A percentile compares a stretch with the other conserved stretches of the same genome.
Evolutionary conservation across 2,113 vertebrate species (phyloP).

Genomic region (Zosterops lateralis): DNA sequence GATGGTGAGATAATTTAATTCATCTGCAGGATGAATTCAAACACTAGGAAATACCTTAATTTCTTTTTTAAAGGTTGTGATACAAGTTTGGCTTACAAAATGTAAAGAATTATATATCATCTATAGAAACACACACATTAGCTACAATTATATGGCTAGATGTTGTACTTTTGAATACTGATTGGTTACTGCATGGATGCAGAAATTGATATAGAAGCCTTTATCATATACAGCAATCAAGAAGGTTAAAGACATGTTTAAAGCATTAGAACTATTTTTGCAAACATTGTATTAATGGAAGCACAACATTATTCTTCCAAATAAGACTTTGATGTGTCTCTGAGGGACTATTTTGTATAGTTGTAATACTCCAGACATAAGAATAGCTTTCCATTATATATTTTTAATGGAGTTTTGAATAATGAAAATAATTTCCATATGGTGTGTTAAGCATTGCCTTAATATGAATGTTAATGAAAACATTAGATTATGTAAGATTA

Average conservation of each 20-base stretch:
- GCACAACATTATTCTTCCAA: background rate
- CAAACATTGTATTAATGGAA: background rate
- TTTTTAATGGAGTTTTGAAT: background rate
- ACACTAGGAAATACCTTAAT: background rate
- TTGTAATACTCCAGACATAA: background rate
- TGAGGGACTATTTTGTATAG: background rate
- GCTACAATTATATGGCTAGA: background rate
- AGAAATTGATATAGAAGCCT: background rate
- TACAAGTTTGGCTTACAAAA: background rate
- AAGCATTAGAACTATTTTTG: background rate
- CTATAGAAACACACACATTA: background rate
- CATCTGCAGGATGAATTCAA: background rate
- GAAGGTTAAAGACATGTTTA: background rate
- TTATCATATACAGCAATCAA: background rate
- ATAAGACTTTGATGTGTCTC: background rate
- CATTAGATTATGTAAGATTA: background rate
- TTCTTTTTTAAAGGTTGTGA: background rate
- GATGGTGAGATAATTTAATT: background rate
- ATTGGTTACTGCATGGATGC: background rate
- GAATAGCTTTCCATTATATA: background rate
- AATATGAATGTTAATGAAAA: background rate
- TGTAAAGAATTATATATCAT: background rate
- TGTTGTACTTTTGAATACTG: background rate
- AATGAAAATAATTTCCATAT: background rate
- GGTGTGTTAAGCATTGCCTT: background rate